phyloP scores from a whole-genome alignment of 2,113 vertebrate species.

The Hyla sarda region DNA sequence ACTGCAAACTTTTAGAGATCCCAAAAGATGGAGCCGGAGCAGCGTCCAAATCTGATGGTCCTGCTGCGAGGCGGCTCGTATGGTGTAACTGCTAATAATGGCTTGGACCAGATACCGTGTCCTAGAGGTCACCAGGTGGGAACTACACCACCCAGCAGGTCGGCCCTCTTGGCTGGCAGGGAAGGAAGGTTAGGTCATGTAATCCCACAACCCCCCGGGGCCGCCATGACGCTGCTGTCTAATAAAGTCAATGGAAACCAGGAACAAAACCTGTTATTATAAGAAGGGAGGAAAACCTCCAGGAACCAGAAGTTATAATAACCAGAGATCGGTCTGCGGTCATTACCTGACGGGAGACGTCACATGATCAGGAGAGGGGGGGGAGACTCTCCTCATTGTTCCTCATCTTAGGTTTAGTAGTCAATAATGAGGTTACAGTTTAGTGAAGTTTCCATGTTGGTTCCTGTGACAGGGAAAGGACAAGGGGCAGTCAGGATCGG shows the following conservation, averaged over 20 bases:
- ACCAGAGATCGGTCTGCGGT: not conserved
- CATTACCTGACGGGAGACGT: not conserved
- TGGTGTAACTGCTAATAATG: not conserved
- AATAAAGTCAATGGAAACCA: not conserved
- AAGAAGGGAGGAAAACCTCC: too few species aligned
- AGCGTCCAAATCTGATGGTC: slow-evolving; percentile 33
- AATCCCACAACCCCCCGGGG: not conserved
- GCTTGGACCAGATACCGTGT: not conserved
- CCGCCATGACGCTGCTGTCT: too few species aligned
- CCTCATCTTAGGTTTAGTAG: not conserved
- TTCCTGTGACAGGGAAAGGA: not conserved
- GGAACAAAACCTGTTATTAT: not conserved
- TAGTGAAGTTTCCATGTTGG: not conserved
- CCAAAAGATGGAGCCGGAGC: slow-evolving; percentile 61
- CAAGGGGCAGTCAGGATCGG: not conserved
- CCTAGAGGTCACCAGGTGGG: slow-evolving; percentile 6
- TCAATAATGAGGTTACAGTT: too few species aligned
- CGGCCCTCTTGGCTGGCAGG: not conserved
- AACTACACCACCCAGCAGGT: not conserved
- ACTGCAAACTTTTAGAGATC: slow-evolving; percentile 59
- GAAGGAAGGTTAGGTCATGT: not conserved
- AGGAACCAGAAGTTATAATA: not conserved
- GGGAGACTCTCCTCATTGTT: not conserved
- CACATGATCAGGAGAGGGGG: not conserved
- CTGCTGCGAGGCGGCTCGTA: slow-evolving; percentile 52